A percentile compares a stretch with the other conserved stretches of the same genome.
Conservation (phyloP, 2,113 vertebrate genomes). For the Eonycteris spelaea region DNA sequence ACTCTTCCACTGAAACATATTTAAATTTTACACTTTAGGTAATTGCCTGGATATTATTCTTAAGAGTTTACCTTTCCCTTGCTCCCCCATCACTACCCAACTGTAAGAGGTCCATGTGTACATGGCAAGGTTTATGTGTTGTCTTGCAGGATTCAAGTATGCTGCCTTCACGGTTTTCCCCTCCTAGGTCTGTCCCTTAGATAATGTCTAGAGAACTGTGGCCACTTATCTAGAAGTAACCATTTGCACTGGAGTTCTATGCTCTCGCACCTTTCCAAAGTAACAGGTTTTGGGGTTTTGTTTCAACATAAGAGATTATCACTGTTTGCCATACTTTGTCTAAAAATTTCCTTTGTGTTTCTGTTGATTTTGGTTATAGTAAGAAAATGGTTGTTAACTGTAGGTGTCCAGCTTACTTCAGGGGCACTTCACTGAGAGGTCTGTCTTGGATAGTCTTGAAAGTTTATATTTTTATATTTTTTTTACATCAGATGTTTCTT, state of each 20-base stretch:
- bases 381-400: slow-evolving; percentile 71
- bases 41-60: slow-evolving; percentile 35
- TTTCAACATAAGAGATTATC: slow-evolving; percentile 62
- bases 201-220: slow-evolving; percentile 48
- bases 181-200: slow-evolving; percentile 17
- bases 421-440: slow-evolving; percentile 80
- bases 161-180: not conserved
- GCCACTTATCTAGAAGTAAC: slow-evolving; percentile 60
- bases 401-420: slow-evolving; percentile 85
- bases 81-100: slow-evolving; percentile 2
- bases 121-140: slow-evolving; percentile 48
- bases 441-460: slow-evolving; percentile 82
- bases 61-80: not conserved
- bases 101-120: slow-evolving; percentile 66
- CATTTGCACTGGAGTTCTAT: slow-evolving; percentile 83
- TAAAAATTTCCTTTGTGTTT: slow-evolving; percentile 62
- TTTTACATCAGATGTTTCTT: slow-evolving; percentile 79
- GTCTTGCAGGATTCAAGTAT: slow-evolving; percentile 31
- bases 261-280: slow-evolving; percentile 84
- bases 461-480: slow-evolving; percentile 90
- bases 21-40: slow-evolving; percentile 64
- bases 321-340: slow-evolving; percentile 71
- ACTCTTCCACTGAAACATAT: not conserved
- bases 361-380: slow-evolving; percentile 71
- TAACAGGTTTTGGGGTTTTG: slow-evolving; percentile 71